Conservation (phyloP, 2,797 vertebrate genomes). For the Cossypha caffra region DNA sequence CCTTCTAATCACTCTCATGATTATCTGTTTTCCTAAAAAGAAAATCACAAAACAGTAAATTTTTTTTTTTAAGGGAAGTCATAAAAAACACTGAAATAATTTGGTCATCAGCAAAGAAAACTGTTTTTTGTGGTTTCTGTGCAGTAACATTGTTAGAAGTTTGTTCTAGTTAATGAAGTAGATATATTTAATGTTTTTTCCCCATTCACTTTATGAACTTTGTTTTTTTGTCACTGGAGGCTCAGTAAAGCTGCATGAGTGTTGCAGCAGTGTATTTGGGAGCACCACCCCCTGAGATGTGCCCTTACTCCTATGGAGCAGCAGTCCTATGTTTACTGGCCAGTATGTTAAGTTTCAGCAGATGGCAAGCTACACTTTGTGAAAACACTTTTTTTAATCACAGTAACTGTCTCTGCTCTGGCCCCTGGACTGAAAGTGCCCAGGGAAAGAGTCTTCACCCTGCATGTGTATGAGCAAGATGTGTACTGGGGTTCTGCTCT, state of each 20-base stretch:
- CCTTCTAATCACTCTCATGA: background rate
- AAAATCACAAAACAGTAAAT: background rate
- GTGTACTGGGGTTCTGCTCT: background rate
- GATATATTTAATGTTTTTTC: background rate
- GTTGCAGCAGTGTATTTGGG: rapidly evolving
- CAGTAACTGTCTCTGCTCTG: background rate
- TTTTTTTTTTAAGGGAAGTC: background rate
- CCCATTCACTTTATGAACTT: background rate
- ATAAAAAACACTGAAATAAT: background rate
- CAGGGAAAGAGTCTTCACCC: background rate
- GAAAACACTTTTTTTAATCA: background rate
- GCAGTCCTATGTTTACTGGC: background rate
- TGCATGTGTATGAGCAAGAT: rapidly evolving
- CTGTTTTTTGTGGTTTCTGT: background rate
- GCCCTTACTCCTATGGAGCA: background rate
- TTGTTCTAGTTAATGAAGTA: background rate
- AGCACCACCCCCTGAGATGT: background rate
- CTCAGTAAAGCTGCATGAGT: rapidly evolving
- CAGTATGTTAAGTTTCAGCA: background rate
- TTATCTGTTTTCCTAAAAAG: background rate
- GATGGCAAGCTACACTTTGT: background rate
- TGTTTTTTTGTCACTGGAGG: background rate
- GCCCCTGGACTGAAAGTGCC: background rate
- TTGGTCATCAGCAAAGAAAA: background rate
- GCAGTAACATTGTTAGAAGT: background rate